Evolutionary conservation across 23 tunicate genomes (phyloP), one percentile per base, ranked within the genome.

Genomic region (Clavelina lepadiformis): DNA sequence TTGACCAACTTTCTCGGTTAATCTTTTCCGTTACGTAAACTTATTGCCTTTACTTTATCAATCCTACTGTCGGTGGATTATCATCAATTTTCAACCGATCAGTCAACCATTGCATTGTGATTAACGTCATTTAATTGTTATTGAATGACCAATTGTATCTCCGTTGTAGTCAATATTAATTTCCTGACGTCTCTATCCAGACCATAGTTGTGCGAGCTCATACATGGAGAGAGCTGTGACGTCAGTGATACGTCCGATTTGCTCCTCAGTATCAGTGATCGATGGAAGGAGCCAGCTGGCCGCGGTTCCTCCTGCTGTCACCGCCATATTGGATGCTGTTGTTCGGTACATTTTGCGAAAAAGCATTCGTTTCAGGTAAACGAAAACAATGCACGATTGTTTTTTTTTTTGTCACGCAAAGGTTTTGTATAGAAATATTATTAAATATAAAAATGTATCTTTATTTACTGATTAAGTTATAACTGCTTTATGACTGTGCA

Each of bases 211-310:
- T 0, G 68, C 79, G 22, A 82, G 74, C 64, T n/a, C 38, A 0
- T 82, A 72, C 61, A 69, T 82, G 61, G 80, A 82, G 55, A 35
- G 38, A 31, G 24, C 59, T 22, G 76, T 69, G 3, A 2, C 25
- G 29, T 7, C 38, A 2, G 65, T 82, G 27, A 21, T 82, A 24
- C 23, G 13, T 1, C 89, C 89, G 13, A 79, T 76, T 5, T 75
- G 83, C 25, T 49, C 69, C 7, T 75, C 88, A 5, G 82, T 89
- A 7, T 56, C 79, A 0, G 63, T 49, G 19, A 55, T 89, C 53
- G 68, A 81, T 29, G 33, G 72, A 0, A 69, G 81, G 19, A 73
- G 63, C 24, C 97, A 89, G 65, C 79, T 89, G 0, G 74, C 97
- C 1, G 81, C 86, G 0, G 75, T 81, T 6, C 80, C 80, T 5